Conservation (phyloP, 2,113 vertebrate genomes). For the Melanerpes formicivorus region DNA sequence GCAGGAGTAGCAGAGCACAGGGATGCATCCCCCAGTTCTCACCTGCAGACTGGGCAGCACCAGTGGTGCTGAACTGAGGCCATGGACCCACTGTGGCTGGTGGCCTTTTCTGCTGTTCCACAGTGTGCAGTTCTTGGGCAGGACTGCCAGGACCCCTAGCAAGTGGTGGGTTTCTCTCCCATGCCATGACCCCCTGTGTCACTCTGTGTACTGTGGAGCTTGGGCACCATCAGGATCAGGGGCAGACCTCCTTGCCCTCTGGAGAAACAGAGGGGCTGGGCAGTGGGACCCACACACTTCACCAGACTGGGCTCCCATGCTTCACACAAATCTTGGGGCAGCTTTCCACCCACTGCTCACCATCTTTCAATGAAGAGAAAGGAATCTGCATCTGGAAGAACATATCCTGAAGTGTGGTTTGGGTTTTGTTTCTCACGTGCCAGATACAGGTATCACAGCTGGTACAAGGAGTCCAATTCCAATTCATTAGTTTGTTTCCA, state of each 20-base stretch:
- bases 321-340: background rate
- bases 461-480: background rate
- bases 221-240: fast-evolving
- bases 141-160: background rate
- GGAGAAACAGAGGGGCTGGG: background rate
- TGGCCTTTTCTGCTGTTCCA: background rate
- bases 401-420: background rate
- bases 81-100: background rate
- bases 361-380: background rate
- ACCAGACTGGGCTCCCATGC: background rate
- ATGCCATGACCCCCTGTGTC: fast-evolving
- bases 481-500: conserved; percentile 65
- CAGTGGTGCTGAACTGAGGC: background rate
- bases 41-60: background rate
- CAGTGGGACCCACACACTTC: too few species aligned
- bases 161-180: background rate
- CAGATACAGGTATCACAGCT: conserved; percentile 21
- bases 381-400: background rate
- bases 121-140: background rate
- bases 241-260: background rate
- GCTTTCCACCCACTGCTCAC: background rate
- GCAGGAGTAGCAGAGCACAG: background rate
- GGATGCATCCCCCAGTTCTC: fast-evolving
- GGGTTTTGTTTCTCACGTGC: background rate
- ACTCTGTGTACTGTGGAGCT: background rate